phyloP scores from a whole-genome alignment of 2,113 vertebrate genomes.

The Rafetus swinhoei region DNA sequence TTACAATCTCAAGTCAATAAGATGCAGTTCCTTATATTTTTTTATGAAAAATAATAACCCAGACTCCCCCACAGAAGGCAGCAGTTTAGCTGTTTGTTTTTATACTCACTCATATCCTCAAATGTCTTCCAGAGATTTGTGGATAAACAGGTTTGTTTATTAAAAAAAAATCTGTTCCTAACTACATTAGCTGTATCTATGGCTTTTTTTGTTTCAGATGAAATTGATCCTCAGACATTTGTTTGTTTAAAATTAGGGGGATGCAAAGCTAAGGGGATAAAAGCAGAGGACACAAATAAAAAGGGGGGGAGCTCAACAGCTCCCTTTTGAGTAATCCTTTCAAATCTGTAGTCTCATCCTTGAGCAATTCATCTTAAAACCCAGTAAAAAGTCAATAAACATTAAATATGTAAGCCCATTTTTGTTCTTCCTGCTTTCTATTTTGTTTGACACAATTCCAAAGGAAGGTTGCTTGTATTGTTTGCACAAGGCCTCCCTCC shows the following conservation, averaged over 20 bases:
- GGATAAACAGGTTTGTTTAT: conserved; percentile 59
- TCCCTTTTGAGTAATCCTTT: background rate
- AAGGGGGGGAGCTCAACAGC: background rate
- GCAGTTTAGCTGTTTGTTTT: conserved; percentile 41
- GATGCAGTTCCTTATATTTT: conserved; percentile 34
- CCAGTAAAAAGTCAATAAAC: conserved; percentile 54
- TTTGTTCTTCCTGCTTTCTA: conserved; percentile 38
- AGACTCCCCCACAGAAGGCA: conserved; percentile 37
- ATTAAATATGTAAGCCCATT: conserved; percentile 63
- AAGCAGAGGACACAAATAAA: background rate
- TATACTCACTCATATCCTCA: conserved; percentile 20
- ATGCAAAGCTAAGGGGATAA: background rate
- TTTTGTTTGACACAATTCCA: conserved; percentile 44
- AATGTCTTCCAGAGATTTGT: conserved; percentile 29
- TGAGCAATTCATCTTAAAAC: conserved; percentile 63
- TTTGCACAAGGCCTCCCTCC: background rate
- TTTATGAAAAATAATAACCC: conserved; percentile 52
- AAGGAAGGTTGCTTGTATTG: background rate
- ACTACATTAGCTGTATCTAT: background rate
- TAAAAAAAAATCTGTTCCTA: conserved; percentile 43
- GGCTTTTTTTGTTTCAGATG: background rate
- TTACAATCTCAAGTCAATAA: conserved; percentile 64
- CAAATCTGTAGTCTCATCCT: conserved; percentile 18
- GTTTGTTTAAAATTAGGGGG: conserved; percentile 14
- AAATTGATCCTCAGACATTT: background rate